Conservation (phyloP, 2,797 vertebrate genomes). For the Delichon dasypus region DNA sequence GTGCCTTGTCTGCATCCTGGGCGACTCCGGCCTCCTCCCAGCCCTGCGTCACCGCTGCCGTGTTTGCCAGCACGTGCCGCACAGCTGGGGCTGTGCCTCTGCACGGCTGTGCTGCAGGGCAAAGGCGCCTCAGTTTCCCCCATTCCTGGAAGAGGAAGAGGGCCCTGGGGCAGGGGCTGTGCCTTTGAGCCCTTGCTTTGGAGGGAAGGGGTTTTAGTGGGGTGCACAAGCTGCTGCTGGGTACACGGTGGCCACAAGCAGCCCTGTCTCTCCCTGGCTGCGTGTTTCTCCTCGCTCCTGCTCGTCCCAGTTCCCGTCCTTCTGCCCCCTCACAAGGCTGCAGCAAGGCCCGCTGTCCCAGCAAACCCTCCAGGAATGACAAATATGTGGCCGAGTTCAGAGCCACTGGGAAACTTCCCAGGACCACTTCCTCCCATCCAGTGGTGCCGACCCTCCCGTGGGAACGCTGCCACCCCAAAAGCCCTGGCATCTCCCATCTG, state of each 20-base stretch:
- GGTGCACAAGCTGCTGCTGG: not conserved
- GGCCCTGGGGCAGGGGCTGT: not conserved
- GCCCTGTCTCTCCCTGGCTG: not conserved
- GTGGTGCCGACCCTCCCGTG: rapidly evolving
- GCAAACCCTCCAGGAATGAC: slow-evolving; percentile 32
- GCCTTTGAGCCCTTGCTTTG: not conserved
- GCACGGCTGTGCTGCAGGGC: not conserved
- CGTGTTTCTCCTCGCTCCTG: not conserved
- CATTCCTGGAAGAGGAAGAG: not conserved
- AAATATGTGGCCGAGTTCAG: not conserved
- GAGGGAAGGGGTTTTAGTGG: not conserved
- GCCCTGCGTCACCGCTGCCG: not conserved
- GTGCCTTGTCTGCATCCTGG: not conserved
- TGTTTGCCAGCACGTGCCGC: not conserved
- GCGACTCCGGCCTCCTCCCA: slow-evolving; percentile 2
- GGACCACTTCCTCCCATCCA: not conserved
- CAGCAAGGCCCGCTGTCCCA: not conserved
- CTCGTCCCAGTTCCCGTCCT: not conserved
- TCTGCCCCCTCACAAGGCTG: not conserved
- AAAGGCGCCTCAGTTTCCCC: not conserved
- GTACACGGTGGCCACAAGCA: rapidly evolving
- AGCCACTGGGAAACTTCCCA: not conserved
- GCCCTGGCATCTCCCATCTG: not conserved
- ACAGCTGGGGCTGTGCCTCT: not conserved
- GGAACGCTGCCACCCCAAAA: not conserved